phyloP scores from a whole-genome alignment of 2,888 invertebrate genomes.

The Zaprionus bogoriensis region DNA sequence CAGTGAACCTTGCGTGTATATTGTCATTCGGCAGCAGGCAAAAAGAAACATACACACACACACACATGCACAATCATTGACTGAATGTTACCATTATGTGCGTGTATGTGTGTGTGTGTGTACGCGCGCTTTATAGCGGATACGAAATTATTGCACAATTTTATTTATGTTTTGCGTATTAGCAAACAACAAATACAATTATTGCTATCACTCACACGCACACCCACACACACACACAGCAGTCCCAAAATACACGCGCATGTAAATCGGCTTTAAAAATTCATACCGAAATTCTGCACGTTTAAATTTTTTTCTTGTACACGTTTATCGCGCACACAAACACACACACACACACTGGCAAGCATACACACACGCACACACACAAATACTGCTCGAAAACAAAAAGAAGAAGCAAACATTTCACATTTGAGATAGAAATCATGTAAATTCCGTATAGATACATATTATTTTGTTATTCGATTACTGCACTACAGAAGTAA shows the following conservation, averaged over 20 bases:
- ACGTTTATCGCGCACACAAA: slow-evolving; percentile 64
- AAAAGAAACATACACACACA: slow-evolving; percentile 28
- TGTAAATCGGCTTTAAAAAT: slow-evolving; percentile 66
- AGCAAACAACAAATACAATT: slow-evolving; percentile 27
- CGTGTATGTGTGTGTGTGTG: slow-evolving; percentile 22
- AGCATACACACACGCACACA: slow-evolving; percentile 40
- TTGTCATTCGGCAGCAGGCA: slow-evolving; percentile 37
- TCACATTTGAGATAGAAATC: slow-evolving; percentile 28
- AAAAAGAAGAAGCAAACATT: slow-evolving; percentile 44
- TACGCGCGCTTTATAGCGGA: slow-evolving; percentile 32
- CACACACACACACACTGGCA: slow-evolving; percentile 37
- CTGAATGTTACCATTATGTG: slow-evolving; percentile 4
- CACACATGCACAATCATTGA: slow-evolving; percentile 18
- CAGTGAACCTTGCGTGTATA: slow-evolving; percentile 72
- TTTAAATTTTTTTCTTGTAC: slow-evolving; percentile 70
- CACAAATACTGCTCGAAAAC: slow-evolving; percentile 48
- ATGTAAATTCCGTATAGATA: slow-evolving; percentile 29
- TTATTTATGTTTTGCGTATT: slow-evolving; percentile 60
- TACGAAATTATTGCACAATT: slow-evolving; percentile 70
- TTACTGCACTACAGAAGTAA: slow-evolving; percentile 13
- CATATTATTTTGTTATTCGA: slow-evolving; percentile 41
- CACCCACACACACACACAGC: slow-evolving; percentile 13
- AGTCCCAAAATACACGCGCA: slow-evolving; percentile 31
- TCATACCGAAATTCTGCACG: slow-evolving; percentile 69
- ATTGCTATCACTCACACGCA: slow-evolving; percentile 19